Conservation (phyloP, 2,113 vertebrate genomes). For the Silurus asotus region DNA sequence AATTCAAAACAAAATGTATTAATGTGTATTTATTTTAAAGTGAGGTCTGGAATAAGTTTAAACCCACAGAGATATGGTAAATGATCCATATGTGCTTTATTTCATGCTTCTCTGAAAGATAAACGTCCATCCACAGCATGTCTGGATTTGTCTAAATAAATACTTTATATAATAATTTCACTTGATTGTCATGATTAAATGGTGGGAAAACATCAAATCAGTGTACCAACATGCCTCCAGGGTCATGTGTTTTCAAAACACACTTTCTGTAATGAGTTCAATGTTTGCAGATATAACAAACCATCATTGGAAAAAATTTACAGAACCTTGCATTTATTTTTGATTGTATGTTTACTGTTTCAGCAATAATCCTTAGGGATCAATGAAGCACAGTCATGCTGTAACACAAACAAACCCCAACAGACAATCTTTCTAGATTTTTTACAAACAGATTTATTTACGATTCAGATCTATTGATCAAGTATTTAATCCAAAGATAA, state of each 20-base stretch:
- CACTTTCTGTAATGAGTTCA: slow-evolving; percentile 14
- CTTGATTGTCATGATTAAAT: slow-evolving; percentile 19
- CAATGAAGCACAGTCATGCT: not conserved
- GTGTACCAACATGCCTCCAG: slow-evolving; percentile 6
- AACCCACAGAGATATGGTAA: not conserved
- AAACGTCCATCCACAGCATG: not conserved
- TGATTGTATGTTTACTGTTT: slow-evolving; percentile 12
- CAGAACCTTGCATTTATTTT: not conserved
- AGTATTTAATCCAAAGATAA: not conserved
- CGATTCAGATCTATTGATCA: too few relatives aligned
- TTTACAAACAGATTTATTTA: slow-evolving; percentile 13
- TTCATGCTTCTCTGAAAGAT: slow-evolving; percentile 17
- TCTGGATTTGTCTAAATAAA: slow-evolving; percentile 17
- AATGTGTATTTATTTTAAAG: not conserved
- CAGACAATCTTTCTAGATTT: not conserved
- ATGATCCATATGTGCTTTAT: slow-evolving; percentile 7
- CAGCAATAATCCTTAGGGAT: slow-evolving; percentile 1
- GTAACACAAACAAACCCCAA: slow-evolving; percentile 5
- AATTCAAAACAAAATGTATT: not conserved
- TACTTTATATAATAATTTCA: slow-evolving; percentile 18
- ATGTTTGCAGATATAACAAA: not conserved
- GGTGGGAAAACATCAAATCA: slow-evolving; percentile 13
- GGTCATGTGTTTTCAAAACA: slow-evolving; percentile 7
- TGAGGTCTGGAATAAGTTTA: not conserved
- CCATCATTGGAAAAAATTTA: not conserved